Base-by-base conservation (phyloP, 2,113 vertebrate species). In the Pleuronectes platessa region DNA sequence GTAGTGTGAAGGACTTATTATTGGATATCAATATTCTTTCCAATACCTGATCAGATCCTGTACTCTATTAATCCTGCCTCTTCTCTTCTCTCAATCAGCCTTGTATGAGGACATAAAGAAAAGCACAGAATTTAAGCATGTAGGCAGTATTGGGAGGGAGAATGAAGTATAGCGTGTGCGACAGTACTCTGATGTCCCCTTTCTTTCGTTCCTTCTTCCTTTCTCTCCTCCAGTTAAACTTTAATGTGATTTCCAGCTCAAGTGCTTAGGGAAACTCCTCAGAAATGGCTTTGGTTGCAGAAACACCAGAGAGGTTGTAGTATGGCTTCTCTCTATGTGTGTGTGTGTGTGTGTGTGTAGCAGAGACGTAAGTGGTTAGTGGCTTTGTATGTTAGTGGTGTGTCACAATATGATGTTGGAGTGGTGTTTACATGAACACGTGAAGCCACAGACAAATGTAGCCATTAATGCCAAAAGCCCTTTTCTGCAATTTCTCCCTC, bases 211-310 rank as follows among this genome's bases (percentile, higher is more conserved):
- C 74, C n/a, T 65, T 54, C 77, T 71, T 74, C 42, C 63, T 72
- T 88, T 88, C 79, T 68, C 68, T 69, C 61, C 70, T 65, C 61
- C 24, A 49, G 83, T 94, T 89, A 94, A 94, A 91, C 80, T 92
- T 94, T 94, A 90, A 95, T 94, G 92, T 86, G 84, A 85, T 86
- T 86, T 86, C 83, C 88, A 81, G 49, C 91, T 92, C 78, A 89
- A 87, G 85, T 91, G 92, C 90, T 92, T 84, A 92, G 84, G 83
- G 86, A 89, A 93, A 91, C 86, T 89, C 81, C 83, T 90, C 79
- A 88, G 80, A 94, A 94, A 94, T 92, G 90, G 92, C 93, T 93
- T 90, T 88, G 82, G 83, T 86, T 92, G 93, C 92, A 94, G 83
- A 88, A 92, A 86, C 84, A 88, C 83, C 84, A 76, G 81, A 91